These are phyloP conservation scores for Orthonevra nobilis DNA, from an alignment of 2,888 invertebrate genomes.

Conservation along the genomic window DNA sequence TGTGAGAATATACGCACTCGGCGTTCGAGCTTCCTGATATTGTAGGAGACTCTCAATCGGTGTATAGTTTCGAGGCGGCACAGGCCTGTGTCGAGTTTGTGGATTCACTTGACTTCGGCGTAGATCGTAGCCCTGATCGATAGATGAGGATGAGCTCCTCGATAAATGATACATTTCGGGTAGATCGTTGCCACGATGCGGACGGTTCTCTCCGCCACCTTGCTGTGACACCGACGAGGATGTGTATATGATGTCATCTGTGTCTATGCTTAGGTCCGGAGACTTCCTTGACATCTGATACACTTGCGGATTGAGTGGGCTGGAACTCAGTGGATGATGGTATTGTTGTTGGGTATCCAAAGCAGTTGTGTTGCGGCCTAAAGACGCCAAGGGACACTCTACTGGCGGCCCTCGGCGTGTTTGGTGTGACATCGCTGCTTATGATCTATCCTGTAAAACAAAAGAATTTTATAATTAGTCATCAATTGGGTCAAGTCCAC, in stretches of 20 bases:
- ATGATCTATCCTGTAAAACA: constrained; percentile 55
- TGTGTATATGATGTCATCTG: constrained; percentile 76
- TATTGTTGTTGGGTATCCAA: constrained; percentile 78
- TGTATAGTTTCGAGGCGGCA: constrained; percentile 75
- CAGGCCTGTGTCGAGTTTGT: constrained; percentile 52
- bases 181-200: constrained; percentile 53
- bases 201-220: constrained; percentile 64
- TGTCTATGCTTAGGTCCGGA: constrained; percentile 77
- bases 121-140: constrained; percentile 72
- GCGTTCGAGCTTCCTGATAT: constrained; percentile 73
- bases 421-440: constrained; percentile 78
- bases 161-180: constrained; percentile 75
- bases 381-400: constrained; percentile 83
- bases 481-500: constrained; percentile 14
- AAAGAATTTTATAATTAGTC: constrained; percentile 43
- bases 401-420: constrained; percentile 80
- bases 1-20: constrained; percentile 75
- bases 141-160: constrained; percentile 76
- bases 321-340: constrained; percentile 80
- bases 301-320: constrained; percentile 80
- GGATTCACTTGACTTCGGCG: constrained; percentile 65
- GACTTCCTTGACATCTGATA: constrained; percentile 80
- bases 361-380: constrained; percentile 81
- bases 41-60: constrained; percentile 77
- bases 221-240: constrained; percentile 76